These are phyloP conservation scores for Muscicapa adusta DNA, from an alignment of 2,113 vertebrate species.

Conservation along the genomic window DNA sequence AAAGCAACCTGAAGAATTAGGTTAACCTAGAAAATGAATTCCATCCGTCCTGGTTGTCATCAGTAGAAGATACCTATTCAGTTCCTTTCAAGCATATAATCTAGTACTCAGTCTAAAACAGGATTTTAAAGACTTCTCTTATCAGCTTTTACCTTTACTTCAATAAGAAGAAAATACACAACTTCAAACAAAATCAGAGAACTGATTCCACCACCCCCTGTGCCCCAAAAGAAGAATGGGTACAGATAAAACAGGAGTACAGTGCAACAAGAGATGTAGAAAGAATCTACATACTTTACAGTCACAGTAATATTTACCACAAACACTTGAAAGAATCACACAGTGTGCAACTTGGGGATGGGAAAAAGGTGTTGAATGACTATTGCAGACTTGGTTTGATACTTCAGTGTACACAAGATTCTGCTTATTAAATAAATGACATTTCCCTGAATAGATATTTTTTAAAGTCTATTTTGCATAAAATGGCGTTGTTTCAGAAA, in stretches of 20 bases:
- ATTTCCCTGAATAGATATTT: neutral
- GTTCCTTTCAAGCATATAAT: constrained; percentile 46
- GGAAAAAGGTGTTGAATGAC: neutral
- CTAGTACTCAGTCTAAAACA: constrained; percentile 24
- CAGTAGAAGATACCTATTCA: constrained; percentile 29
- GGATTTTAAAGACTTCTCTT: constrained; percentile 43
- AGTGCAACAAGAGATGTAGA: neutral
- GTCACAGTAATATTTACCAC: neutral
- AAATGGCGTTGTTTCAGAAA: neutral
- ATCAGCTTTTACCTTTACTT: constrained; percentile 46
- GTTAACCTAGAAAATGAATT: constrained; percentile 48
- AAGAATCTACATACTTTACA: neutral
- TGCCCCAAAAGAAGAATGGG: neutral
- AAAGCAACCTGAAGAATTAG: constrained; percentile 40
- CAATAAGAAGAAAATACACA: constrained; percentile 6
- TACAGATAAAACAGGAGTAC: neutral
- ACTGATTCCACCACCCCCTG: neutral
- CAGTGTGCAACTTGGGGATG: neutral
- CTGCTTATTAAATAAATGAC: neutral
- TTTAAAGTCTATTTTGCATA: neutral
- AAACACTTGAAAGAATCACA: neutral
- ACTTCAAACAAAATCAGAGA: neutral
- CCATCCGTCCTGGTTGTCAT: constrained; percentile 43
- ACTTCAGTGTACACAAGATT: neutral
- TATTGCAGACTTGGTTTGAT: neutral